Evolutionary conservation across 1,140 invertebrate species (phyloP), one percentile per base, ranked within the genome.

Genomic region (Drosophila obscura): DNA sequence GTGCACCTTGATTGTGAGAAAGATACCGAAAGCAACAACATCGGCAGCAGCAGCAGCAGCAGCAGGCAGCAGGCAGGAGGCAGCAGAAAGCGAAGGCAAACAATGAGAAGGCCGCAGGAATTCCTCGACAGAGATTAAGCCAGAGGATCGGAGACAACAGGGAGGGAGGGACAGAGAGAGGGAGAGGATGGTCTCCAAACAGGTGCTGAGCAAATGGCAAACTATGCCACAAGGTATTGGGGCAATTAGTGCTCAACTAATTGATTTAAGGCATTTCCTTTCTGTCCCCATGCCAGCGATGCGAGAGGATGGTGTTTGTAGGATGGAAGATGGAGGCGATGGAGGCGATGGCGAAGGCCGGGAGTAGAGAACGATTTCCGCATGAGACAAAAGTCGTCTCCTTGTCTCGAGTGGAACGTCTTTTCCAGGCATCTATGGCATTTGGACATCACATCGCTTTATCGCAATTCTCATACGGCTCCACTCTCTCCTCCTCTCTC

Each of bases 181-280:
- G 28, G 57, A 11, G 11, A 45, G 62, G 46, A 31, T 28, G 41
- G 28, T 43, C 58, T 57, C 45, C 53, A 66, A 88, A 88, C 83
- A 88, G 82, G 82, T 87, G 82, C 83, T 88, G 83, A 73, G 73
- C 73, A 88, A 85, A 82, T 87, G 83, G 82, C 78, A 77, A 90
- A 90, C 79, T 90, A 90, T 90, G 87, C 88, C 88, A 90, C 83
- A 90, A 88, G 82, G 87, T 90, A 90, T 90, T 90, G 88, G 77
- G 83, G 88, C 87, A 90, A 90, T 90, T 90, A 90, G 87, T 90
- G 88, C 80, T 77, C 82, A 80, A 84, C 87, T 90, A 90, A 90
- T 90, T 90, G 87, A 90, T 90, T 90, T 90, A 90, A 90, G 87
- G 87, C 87, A 90, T 90, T 90, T 90, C 87, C 88, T 90, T 77